These are phyloP conservation scores for Mystacides longicornis DNA, from an alignment of 2,888 invertebrate genomes.

Conservation along the genomic window DNA sequence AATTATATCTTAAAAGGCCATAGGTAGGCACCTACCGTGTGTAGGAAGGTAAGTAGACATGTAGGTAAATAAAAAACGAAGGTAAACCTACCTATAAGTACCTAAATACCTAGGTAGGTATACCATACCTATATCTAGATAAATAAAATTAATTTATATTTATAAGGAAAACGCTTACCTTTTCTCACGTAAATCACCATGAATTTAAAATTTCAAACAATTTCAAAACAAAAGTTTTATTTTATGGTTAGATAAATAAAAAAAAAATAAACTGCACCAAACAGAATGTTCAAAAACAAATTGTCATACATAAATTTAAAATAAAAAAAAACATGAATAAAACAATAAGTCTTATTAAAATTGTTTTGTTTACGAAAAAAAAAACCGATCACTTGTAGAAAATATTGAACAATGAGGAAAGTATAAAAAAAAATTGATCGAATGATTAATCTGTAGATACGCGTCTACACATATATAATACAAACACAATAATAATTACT, in stretches of 20 bases:
- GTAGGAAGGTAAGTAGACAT: too few species aligned
- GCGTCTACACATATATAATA: too few species aligned
- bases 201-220: background rate
- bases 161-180: conserved; percentile 9
- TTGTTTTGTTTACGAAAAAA: background rate
- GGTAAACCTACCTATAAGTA: background rate
- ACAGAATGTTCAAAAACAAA: background rate
- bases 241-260: background rate
- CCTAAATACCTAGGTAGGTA: background rate
- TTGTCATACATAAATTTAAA: background rate
- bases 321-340: background rate
- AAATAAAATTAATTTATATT: background rate
- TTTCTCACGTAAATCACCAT: conserved; percentile 17
- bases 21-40: too few species aligned
- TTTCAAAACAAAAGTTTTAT: background rate
- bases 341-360: background rate
- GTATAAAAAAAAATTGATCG: too few species aligned
- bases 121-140: background rate
- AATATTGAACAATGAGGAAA: too few species aligned
- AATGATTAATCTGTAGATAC: too few species aligned
- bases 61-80: too few species aligned
- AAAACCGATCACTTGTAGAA: too few species aligned
- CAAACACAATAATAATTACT: background rate
- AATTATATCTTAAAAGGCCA: too few species aligned
- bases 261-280: background rate